Evolutionary conservation across 2,888 invertebrate genomes (phyloP).

Genomic region (Theodoxus fluviatilis): DNA sequence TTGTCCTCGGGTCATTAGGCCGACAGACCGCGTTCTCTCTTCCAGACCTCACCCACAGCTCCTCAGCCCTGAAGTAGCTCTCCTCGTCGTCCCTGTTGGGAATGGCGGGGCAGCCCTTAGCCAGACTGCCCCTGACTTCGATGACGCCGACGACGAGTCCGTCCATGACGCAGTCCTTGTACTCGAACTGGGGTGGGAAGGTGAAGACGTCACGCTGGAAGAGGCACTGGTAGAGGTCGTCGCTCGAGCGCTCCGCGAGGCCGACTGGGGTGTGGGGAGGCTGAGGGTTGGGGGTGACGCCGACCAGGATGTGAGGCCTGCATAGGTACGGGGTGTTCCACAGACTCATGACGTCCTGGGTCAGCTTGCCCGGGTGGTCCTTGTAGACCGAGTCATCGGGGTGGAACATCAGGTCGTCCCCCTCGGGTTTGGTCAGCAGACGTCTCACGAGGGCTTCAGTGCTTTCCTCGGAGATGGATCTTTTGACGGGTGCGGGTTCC

Average conservation of each 20-base stretch:
- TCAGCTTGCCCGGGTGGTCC: constrained; percentile 24
- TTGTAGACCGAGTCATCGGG: constrained; percentile 26
- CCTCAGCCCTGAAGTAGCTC: constrained; percentile 17
- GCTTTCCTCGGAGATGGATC: no score
- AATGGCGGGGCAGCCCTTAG: constrained; percentile 29
- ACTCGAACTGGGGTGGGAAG: constrained; percentile 28
- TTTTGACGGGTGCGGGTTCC: no score
- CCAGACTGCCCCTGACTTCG: constrained; percentile 28
- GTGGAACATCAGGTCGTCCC: constrained; percentile 28
- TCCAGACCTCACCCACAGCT: constrained; percentile 33
- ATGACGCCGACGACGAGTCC: constrained; percentile 29
- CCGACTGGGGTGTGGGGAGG: constrained; percentile 25
- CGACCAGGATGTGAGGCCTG: constrained; percentile 31
- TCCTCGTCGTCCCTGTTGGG: constrained; percentile 22
- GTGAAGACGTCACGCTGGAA: constrained; percentile 26
- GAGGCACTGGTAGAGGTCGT: constrained; percentile 26
- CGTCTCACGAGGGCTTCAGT: not conserved
- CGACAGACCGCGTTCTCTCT: constrained; percentile 25
- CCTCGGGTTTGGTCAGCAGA: constrained; percentile 25
- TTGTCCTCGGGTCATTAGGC: constrained; percentile 23
- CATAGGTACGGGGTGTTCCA: constrained; percentile 39
- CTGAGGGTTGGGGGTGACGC: constrained; percentile 17
- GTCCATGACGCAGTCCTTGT: constrained; percentile 14
- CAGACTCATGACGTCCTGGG: constrained; percentile 34
- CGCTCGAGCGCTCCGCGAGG: not conserved